Percentiles rank a stretch among this genome's conserved stretches.
Evolutionary conservation across 1,140 invertebrate genomes (phyloP).

Genomic region (Atopsyche davidsoni): DNA sequence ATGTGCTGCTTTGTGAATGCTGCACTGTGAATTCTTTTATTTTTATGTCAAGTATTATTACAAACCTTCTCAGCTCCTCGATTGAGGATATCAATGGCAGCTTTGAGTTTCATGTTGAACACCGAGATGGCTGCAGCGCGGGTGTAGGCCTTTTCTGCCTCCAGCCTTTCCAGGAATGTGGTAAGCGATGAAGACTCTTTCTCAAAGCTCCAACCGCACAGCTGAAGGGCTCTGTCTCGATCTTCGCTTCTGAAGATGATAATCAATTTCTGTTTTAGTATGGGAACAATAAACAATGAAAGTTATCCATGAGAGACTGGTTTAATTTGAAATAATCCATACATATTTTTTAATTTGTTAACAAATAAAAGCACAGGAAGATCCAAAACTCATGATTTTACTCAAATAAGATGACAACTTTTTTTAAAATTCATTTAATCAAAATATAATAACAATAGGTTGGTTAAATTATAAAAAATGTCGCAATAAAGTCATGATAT

Average conservation of each 20-base stretch:
- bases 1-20: no score
- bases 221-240: conserved; percentile 68
- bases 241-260: conserved; percentile 64
- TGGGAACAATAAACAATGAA: neutral
- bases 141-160: conserved; percentile 61
- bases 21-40: no score
- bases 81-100: conserved; percentile 80
- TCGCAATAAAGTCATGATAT: no score
- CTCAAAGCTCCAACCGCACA: conserved; percentile 84
- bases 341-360: conserved; percentile 3
- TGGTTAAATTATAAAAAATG: no score
- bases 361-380: no score
- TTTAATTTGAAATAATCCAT: neutral
- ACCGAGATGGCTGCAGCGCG: conserved; percentile 85
- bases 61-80: conserved; percentile 37
- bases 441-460: no score
- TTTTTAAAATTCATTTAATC: conserved; percentile 5
- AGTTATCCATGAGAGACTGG: no score
- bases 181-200: conserved; percentile 46
- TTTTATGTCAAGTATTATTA: no score
- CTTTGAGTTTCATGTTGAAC: conserved; percentile 78
- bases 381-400: no score
- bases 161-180: conserved; percentile 55
- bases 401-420: neutral
- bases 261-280: no score